Base-by-base conservation (phyloP, 2,113 vertebrate genomes). In the Charadrius vociferus region DNA sequence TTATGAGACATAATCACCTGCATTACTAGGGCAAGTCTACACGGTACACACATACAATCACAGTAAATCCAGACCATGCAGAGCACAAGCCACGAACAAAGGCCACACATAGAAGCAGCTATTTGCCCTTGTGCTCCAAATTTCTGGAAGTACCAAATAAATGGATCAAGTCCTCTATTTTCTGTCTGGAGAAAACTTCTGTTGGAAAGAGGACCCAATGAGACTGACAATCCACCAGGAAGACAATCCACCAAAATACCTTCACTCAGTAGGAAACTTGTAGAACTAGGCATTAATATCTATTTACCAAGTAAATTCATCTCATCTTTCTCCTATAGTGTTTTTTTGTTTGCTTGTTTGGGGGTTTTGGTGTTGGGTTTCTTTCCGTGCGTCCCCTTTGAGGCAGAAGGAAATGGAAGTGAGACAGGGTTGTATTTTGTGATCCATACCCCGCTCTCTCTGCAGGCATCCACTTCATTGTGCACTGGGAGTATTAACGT, bases 21-120 rank as follows among this genome's bases (percentile, higher is more conserved):
- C 37, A 27, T 39, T 39, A 56, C 7, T n/a, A 86, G 39, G 18
- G 10, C 27, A 88, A 2, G 15, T 49, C 39, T 49, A 55, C 27
- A 26, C 14, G 32, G 21, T 56, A 37, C 17, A 32, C 5, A n/a
- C 2, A 2, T 8, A 21, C 7, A 50, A 7, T 9, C 9, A 47
- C 26, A 58, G 22, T 36, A 87, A 80, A 53, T 39, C 14, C 52
- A 61, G 30, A 30, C 8, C 59, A 12, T 1, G 1, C 29, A 83
- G 27, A 83, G 47, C 16, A 75, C 27, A 80, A 83, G 32, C 4
- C 23, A 59, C 19, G 30, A 32, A 30, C 27, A 88, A 88, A 74
- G 9, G 22, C 43, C 34, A 8, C 0, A 0, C 3, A 2, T 9
- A 61, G 20, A 59, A 56, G 12, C 18, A 56, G 15, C 5, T 59